Evolutionary conservation across 2,113 vertebrate species (phyloP).

Genomic region (Phyllostomus discolor): DNA sequence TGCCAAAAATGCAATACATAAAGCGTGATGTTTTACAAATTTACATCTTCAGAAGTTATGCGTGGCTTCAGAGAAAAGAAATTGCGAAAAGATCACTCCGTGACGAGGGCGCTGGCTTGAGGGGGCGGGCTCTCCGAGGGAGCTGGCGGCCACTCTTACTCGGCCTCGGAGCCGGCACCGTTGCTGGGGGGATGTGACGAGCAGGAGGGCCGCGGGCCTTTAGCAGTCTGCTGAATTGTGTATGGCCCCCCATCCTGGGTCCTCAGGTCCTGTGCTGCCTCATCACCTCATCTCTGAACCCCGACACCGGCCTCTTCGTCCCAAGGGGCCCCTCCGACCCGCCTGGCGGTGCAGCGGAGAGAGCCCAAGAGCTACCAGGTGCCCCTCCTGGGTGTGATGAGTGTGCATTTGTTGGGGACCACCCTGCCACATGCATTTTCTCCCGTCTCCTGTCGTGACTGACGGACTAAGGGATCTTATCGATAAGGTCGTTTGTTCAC

Average conservation of each 20-base stretch:
- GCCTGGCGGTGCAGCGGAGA: background rate
- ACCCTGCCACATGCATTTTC: no score
- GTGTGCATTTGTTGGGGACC: accelerated
- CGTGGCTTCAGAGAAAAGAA: constrained; percentile 78
- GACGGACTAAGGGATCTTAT: background rate
- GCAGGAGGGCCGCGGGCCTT: constrained; percentile 64
- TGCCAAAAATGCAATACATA: constrained; percentile 83
- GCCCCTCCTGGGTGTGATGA: background rate
- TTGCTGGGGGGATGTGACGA: constrained; percentile 68
- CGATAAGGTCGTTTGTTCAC: background rate
- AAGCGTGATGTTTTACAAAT: constrained; percentile 83
- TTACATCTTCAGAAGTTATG: constrained; percentile 83
- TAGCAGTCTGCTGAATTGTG: constrained; percentile 66
- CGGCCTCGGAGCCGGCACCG: constrained; percentile 56
- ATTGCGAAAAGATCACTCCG: constrained; percentile 75
- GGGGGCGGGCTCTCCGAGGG: constrained; percentile 54
- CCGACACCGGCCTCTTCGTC: constrained; percentile 48
- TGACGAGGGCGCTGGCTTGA: constrained; percentile 62
- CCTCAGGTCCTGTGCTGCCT: constrained; percentile 57
- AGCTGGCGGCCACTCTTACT: constrained; percentile 68
- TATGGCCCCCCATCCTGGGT: constrained; percentile 12
- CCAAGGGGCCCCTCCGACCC: background rate
- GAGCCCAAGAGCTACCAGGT: background rate
- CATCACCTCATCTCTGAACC: background rate
- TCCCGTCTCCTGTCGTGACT: background rate